phyloP scores from a whole-genome alignment of 2,888 invertebrate genomes.

The Polydrusus cervinus region DNA sequence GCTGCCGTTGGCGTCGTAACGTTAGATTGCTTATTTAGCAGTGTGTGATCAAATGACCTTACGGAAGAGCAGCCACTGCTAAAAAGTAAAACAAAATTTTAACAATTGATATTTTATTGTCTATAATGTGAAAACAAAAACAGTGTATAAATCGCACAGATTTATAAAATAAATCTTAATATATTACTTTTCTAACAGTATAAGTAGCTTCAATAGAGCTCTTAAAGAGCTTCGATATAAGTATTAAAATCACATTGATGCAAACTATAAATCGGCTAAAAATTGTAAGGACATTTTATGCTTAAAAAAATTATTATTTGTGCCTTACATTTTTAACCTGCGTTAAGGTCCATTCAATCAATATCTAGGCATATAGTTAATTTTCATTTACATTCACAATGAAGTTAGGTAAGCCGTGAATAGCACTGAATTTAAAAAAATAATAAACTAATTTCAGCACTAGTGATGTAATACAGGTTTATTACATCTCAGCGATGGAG shows the following conservation, averaged over 20 bases:
- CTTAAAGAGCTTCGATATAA: constrained; percentile 10
- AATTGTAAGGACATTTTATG: constrained; percentile 5
- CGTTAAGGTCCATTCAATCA: not conserved
- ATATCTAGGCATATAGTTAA: not conserved
- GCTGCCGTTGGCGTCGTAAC: too few relatives aligned
- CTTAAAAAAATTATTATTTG: not conserved
- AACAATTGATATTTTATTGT: constrained; percentile 65
- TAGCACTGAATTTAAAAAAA: too few relatives aligned
- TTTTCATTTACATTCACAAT: too few relatives aligned
- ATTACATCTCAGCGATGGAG: too few relatives aligned
- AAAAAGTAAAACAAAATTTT: constrained; percentile 19
- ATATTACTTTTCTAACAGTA: constrained; percentile 35
- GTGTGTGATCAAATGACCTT: too few relatives aligned
- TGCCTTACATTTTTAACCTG: constrained; percentile 14
- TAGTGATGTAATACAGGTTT: too few relatives aligned
- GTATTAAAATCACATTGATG: constrained; percentile 40
- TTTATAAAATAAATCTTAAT: constrained; percentile 55
- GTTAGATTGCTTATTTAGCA: too few relatives aligned
- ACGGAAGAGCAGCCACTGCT: too few relatives aligned
- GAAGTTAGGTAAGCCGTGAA: too few relatives aligned
- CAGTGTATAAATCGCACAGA: constrained; percentile 61
- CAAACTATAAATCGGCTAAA: constrained; percentile 20
- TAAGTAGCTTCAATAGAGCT: constrained; percentile 27
- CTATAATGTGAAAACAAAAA: constrained; percentile 65
- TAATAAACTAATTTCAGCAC: too few relatives aligned